A percentile compares a stretch with the other conserved stretches of the same genome.
Conservation (phyloP, 2,888 invertebrate species). For the Sphaerophoria rueppellii region DNA sequence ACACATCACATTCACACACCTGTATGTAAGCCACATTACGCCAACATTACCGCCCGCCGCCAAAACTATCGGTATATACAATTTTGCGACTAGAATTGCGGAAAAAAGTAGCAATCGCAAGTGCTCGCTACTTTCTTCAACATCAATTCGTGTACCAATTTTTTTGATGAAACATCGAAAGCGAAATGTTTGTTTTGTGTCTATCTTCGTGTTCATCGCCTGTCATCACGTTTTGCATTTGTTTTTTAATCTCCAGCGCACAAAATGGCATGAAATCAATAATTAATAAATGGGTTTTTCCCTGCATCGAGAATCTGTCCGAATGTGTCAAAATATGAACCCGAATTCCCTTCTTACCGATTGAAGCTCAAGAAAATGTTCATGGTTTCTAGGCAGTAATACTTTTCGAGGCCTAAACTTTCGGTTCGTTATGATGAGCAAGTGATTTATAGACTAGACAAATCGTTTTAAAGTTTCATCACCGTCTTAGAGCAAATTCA, state of each 20-base stretch:
- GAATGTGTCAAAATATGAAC: too few relatives aligned
- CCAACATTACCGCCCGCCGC: conserved; percentile 52
- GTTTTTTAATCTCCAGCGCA: conserved; percentile 62
- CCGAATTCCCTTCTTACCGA: too few relatives aligned
- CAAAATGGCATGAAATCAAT: too few relatives aligned
- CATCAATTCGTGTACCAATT: conserved; percentile 74
- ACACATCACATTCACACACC: conserved; percentile 20
- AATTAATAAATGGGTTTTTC: too few relatives aligned
- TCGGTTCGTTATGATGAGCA: too few relatives aligned
- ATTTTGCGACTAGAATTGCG: conserved; percentile 27
- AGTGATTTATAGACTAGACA: too few relatives aligned
- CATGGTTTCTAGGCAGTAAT: too few relatives aligned
- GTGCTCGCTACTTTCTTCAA: conserved; percentile 69
- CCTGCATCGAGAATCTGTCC: too few relatives aligned
- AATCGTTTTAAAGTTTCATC: too few relatives aligned
- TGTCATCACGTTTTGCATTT: conserved; percentile 32
- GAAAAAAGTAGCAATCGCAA: conserved; percentile 53
- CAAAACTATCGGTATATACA: background rate
- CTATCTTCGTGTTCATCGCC: background rate
- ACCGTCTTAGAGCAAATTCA: background rate
- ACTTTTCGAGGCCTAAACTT: too few relatives aligned
- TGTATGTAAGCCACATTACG: conserved; percentile 35
- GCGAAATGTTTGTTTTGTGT: conserved; percentile 55
- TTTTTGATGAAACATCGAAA: conserved; percentile 71
- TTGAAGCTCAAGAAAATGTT: too few relatives aligned